Evolutionary conservation across 2,113 vertebrate species (phyloP), one percentile per base, ranked within the genome.

Genomic region (Ailuropoda melanoleuca): DNA sequence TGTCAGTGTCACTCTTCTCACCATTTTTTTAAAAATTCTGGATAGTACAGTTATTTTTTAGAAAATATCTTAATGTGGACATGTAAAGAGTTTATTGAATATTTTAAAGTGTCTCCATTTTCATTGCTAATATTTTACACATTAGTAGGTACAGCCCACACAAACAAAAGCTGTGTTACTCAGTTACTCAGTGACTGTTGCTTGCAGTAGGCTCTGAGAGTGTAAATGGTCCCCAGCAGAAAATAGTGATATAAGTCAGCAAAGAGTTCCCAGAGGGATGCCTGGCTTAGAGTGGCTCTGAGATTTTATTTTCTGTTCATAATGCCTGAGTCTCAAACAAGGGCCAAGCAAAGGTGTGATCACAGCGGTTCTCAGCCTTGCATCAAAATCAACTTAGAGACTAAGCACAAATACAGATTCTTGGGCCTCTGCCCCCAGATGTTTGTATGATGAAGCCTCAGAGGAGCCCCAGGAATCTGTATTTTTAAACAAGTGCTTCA

Each of bases 81-180:
- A 56, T 53, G 12, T 75, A 87, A 83, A 90, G 31, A 31, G 8
- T 64, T 92, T 84, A 75, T 80, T 70, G 90, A 50, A n/a, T 87
- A 53, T 83, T 48, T 77, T 94, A 68, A 93, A 56, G 4, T 46
- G 60, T 94, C 68, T 84, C 48, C 53, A 50, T 92, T 97, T 86
- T 93, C 70, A n/a, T 66, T 72, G 24, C 10, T 50, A 62, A 50
- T n/a, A 7, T 64, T 21, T 46, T 78, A 48, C 77, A 10, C 68
- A 21, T 53, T 17, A 3, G 17, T 92, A 62, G 23, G 15, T 24
- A 77, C 29, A 78, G 58, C 23, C 74, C 66, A 70, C 3, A 37
- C 48, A 56, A 48, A 90, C n/a, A n/a, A 53, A 68, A 90, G 29
- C 37, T 70, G 29, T 75, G 43, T 48, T 77, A 31, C 74, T 18